Evolutionary conservation across 2,113 vertebrate species (phyloP).

Genomic region (Cygnus buccinator): DNA sequence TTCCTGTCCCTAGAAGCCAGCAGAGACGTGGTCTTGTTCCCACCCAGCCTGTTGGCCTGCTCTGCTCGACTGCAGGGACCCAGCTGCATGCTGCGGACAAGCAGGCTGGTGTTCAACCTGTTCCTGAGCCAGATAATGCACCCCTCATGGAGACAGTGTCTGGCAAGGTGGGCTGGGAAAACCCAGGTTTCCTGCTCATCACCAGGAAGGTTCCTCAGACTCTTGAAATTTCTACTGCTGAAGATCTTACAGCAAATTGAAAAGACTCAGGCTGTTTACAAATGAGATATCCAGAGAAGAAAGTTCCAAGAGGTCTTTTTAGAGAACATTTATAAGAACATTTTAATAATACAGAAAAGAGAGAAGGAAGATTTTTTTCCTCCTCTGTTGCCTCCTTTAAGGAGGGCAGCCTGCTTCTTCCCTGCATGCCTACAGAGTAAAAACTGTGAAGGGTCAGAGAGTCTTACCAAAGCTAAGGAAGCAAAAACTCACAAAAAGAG

Average conservation of each 20-base stretch:
- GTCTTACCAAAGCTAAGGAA: neutral
- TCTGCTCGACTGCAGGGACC: neutral
- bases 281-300: neutral
- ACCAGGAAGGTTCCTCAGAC: neutral
- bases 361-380: neutral
- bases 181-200: neutral
- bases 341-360: neutral
- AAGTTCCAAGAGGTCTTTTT: neutral
- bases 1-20: neutral
- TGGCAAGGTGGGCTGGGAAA: neutral
- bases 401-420: neutral
- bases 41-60: neutral
- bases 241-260: neutral
- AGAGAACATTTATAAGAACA: neutral
- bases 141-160: neutral
- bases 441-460: neutral
- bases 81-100: fast-evolving
- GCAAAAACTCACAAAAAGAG: neutral
- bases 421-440: neutral
- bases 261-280: neutral
- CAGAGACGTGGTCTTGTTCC: neutral
- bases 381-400: neutral
- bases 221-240: neutral
- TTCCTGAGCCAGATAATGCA: neutral
- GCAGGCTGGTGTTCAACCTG: neutral